Evolutionary conservation across 2,797 vertebrate species (phyloP), one percentile per base, ranked within the genome.

Genomic region (Gadopsis bispinosus): DNA sequence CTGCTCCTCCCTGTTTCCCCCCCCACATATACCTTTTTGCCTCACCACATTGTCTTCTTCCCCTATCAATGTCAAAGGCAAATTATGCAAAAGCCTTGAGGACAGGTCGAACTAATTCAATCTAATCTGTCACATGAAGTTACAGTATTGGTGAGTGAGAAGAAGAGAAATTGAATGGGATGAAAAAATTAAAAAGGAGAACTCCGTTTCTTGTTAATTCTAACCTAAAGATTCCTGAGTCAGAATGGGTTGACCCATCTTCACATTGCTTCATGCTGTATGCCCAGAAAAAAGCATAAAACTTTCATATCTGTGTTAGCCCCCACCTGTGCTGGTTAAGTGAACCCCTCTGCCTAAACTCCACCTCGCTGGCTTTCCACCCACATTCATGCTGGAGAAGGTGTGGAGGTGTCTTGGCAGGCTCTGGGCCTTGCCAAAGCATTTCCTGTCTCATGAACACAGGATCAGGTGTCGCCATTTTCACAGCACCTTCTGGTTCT

Each of bases 401-500:
- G 88, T 87, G 88, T 86, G 77, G 89, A 91, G 90, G 78, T 73
- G 79, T 80, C 80, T 86, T 88, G 88, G 93, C 91, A 88, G 89
- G 77, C 86, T 77, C 53, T 26, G 68, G 83, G 83, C 84, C 89
- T 89, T 86, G 79, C 86, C 78, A 5, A 84, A 87, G 90, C 75
- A 83, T 90, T 93, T 92, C 91, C 90, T 74, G 53, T 93, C 92
- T 93, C 90, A 84, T 88, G 91, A 93, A 93, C 92, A 92, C 88
- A 80, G 93, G 95, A 96, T 96, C 95, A 95, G 94, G 95, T 96
- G 94, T 96, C 95, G 50, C 91, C 90, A 88, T 94, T 94, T 95
- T 95, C 93, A 93, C 92, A 93, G 92, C 82, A 92, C 95, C 95
- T 95, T 97, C 96, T 95, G 95, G 94, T 96, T 97, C 94, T 93